Conservation (phyloP, 1,140 invertebrate genomes). For the Anthonomus grandis region DNA sequence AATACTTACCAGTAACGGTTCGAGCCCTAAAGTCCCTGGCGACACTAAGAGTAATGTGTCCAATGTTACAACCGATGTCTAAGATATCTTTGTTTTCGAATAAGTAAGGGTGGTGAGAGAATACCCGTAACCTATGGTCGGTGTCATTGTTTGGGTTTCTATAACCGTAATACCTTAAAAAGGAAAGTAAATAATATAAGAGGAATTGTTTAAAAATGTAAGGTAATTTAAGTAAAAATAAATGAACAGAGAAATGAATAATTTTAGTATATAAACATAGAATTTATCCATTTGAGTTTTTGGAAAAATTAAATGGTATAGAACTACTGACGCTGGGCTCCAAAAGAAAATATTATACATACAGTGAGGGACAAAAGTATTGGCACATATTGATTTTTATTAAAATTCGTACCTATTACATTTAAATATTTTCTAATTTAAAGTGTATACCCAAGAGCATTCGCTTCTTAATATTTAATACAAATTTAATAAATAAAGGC, state of each 20-base stretch:
- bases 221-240: background rate
- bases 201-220: background rate
- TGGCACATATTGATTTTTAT: no score
- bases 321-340: no score
- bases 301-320: no score
- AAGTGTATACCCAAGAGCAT: no score
- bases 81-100: slow-evolving; percentile 89
- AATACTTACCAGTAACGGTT: slow-evolving; percentile 58
- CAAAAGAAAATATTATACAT: no score
- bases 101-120: slow-evolving; percentile 74
- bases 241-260: background rate
- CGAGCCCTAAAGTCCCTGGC: slow-evolving; percentile 81
- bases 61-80: slow-evolving; percentile 97
- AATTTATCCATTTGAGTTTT: no score
- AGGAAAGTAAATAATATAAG: background rate
- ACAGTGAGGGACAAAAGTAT: no score
- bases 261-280: no score
- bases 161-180: slow-evolving; percentile 87
- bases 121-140: slow-evolving; percentile 78
- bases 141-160: slow-evolving; percentile 75
- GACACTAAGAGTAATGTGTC: slow-evolving; percentile 85
- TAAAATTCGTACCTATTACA: no score
- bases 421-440: no score
- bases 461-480: no score
- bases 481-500: no score